Evolutionary conservation across 1,140 invertebrate genomes (phyloP).

Genomic region (Pseudomyrmex flavicornis): DNA sequence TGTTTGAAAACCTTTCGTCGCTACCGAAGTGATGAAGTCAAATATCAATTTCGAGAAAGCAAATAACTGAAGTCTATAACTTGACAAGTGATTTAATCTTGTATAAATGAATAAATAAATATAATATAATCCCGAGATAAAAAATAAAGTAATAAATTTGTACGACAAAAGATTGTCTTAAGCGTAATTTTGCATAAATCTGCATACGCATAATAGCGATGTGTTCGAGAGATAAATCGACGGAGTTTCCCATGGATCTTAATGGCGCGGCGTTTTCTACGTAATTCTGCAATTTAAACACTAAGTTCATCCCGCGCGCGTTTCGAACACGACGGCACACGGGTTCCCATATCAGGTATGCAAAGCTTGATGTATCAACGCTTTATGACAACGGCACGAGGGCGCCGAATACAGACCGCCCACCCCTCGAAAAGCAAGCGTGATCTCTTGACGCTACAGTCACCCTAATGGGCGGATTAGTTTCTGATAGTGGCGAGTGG

Average conservation of each 20-base stretch:
- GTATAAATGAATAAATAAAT: not conserved
- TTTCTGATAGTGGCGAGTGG: slow-evolving; percentile 77
- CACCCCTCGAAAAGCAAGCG: slow-evolving; percentile 77
- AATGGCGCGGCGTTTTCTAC: slow-evolving; percentile 16
- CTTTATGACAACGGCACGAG: slow-evolving; percentile 80
- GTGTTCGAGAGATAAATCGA: not conserved
- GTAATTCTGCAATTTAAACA: slow-evolving; percentile 71
- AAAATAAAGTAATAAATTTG: not conserved
- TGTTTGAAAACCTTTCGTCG: slow-evolving; percentile 60
- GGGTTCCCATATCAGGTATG: slow-evolving; percentile 85
- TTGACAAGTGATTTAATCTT: not conserved
- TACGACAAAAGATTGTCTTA: not conserved
- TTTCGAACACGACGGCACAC: slow-evolving; percentile 36
- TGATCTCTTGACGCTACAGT: slow-evolving; percentile 72
- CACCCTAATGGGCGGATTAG: slow-evolving; percentile 84
- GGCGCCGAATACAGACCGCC: slow-evolving; percentile 80
- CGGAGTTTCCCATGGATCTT: slow-evolving; percentile 65
- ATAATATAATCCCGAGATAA: not conserved
- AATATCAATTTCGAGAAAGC: not conserved
- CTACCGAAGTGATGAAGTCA: slow-evolving; percentile 12
- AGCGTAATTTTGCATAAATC: too few relatives aligned
- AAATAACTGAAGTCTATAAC: not conserved
- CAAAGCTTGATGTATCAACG: slow-evolving; percentile 86
- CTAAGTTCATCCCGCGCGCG: slow-evolving; percentile 50
- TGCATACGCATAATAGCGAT: slow-evolving; percentile 16